Base-by-base conservation (phyloP, 2,888 invertebrate genomes). In the Drosophila setosimentum region DNA sequence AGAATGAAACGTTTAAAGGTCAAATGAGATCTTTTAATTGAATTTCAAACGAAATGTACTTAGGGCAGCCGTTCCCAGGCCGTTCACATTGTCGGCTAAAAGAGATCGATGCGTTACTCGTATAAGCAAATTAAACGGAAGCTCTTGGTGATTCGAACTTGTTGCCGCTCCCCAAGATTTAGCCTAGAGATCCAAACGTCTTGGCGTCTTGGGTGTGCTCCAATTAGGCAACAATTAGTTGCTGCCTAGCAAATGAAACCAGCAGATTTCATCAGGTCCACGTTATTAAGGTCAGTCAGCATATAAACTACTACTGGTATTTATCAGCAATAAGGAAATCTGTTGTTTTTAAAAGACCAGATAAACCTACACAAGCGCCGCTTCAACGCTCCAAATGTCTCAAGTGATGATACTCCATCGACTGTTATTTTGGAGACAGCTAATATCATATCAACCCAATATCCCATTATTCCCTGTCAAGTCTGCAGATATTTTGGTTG, bases 1-100 rank as follows among this genome's bases (percentile, higher is more conserved):
- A 67, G 76, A 79, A 77, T 58, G 82, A 45, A 84, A 69, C 82
- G 63, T 48, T 62, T 71, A 73, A 87, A 89, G 88, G 86, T 89
- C 77, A 67, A 70, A 68, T 72, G 74, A 59, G 45, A 68, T 64
- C 13, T 59, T 73, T 89, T 89, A 87, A 87, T 87, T 85, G 74
- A 89, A 89, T 89, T 84, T 89, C 83, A 87, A 85, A 87, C 83
- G 83, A 89, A 84, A 85, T 82, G 90, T 84, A 89, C 90, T 89
- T 82, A 68, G 88, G 37, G 62, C 32, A 51, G 29, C 3, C 11
- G 32, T 33, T 60, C 54, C 42, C 60, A 61, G 42, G 42, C 32
- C n/a, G 42, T 42, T 42, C 21, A 35, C 45, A 45, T 8, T 45
- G 5, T 42, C 21, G 32, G 30, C 66, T 1, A 65, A 21, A 0